These are phyloP conservation scores for Aleiodes leptofemur DNA, from an alignment of 2,888 invertebrate species.

Conservation along the genomic window DNA sequence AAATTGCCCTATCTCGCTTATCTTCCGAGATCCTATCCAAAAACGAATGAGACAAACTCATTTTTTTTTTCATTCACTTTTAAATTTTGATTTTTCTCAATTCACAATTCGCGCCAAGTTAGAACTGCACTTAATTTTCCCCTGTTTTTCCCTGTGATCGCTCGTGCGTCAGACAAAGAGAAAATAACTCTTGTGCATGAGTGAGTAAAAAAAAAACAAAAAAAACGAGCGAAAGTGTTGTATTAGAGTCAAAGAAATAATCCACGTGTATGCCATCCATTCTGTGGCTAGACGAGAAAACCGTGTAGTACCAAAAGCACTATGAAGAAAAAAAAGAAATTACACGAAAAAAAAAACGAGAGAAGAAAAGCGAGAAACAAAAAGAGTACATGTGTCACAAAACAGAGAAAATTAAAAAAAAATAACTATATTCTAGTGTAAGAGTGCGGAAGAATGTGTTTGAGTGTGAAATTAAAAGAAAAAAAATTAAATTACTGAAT, in stretches of 20 bases:
- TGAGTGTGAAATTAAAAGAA: conserved; percentile 14
- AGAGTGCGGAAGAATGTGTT: conserved; percentile 17
- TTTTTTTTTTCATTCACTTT: background rate
- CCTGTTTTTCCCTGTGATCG: conserved; percentile 13
- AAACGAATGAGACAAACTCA: background rate
- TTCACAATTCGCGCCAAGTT: conserved; percentile 5
- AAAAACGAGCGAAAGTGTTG: conserved; percentile 3
- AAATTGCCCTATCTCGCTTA: too few relatives aligned
- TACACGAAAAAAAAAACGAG: conserved; percentile 34
- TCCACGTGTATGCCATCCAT: conserved; percentile 26
- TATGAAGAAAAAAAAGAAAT: conserved; percentile 32
- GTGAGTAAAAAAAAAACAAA: conserved; percentile 21
- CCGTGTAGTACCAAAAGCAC: conserved; percentile 41
- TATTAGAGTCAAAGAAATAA: conserved; percentile 36
- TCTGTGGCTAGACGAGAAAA: conserved; percentile 39
- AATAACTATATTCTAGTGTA: conserved; percentile 36
- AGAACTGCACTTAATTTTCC: background rate
- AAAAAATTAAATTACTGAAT: background rate
- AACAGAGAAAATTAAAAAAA: conserved; percentile 30
- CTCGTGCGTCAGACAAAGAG: conserved; percentile 40
- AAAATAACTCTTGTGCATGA: conserved; percentile 33
- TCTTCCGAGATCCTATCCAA: background rate
- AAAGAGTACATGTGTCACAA: conserved; percentile 36
- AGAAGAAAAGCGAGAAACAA: conserved; percentile 18
- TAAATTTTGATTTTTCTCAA: too few relatives aligned